These are phyloP conservation scores for Hemiprocne comata DNA, from an alignment of 2,113 vertebrate species.

Conservation along the genomic window DNA sequence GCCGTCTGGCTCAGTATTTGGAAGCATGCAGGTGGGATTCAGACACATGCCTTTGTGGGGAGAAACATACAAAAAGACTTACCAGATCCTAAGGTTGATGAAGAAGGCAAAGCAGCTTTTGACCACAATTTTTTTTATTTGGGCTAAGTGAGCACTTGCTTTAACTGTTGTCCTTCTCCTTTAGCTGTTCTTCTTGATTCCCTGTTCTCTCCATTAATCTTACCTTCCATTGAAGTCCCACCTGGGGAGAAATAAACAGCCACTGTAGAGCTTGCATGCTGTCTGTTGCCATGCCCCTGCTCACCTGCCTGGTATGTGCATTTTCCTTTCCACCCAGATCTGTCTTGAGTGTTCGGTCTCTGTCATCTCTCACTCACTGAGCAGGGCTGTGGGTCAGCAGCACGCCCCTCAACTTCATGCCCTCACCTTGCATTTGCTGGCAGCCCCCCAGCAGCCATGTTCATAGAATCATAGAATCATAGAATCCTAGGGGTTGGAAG, in stretches of 20 bases:
- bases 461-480: too few relatives aligned
- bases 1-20: not conserved
- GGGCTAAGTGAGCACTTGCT: not conserved
- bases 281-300: not conserved
- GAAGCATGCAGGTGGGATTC: not conserved
- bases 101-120: not conserved
- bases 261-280: not conserved
- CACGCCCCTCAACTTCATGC: not conserved
- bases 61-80: not conserved
- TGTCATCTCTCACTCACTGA: not conserved
- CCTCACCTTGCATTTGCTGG: accelerated
- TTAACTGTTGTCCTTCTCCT: not conserved
- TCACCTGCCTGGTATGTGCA: not conserved
- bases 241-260: not conserved
- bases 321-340: not conserved
- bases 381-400: too few relatives aligned
- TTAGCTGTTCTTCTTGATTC: not conserved
- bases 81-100: not conserved
- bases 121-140: not conserved
- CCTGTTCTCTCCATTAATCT: not conserved
- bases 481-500: too few relatives aligned
- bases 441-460: not conserved
- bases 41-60: not conserved
- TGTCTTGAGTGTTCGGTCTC: not conserved
- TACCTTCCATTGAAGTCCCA: not conserved